phyloP scores from a whole-genome alignment of 1,140 invertebrate species.

The Pseudomyrmex gracilis region DNA sequence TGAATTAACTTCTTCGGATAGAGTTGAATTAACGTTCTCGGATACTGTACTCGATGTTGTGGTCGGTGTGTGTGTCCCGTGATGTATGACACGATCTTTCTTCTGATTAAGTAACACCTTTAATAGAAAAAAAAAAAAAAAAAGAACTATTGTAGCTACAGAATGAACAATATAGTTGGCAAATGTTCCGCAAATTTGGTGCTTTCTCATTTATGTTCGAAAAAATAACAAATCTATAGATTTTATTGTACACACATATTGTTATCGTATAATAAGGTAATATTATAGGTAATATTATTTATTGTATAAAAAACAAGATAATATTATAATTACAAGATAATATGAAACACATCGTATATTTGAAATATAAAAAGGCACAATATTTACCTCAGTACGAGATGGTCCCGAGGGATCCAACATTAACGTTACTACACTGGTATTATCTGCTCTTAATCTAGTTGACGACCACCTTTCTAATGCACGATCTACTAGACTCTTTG shows the following conservation, averaged over 20 bases:
- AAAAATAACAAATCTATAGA: too few species aligned
- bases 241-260: too few species aligned
- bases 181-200: neutral
- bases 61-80: conserved; percentile 34
- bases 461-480: conserved; percentile 93
- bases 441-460: conserved; percentile 95
- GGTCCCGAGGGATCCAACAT: conserved; percentile 96
- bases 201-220: too few species aligned
- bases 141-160: neutral
- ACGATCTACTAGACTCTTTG: conserved; percentile 94
- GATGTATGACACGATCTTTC: conserved; percentile 61
- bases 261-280: too few species aligned
- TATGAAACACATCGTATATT: neutral
- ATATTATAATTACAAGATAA: too few species aligned
- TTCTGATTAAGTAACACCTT: conserved; percentile 79
- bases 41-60: neutral
- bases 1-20: neutral
- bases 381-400: conserved; percentile 88
- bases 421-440: conserved; percentile 97
- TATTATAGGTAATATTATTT: too few species aligned
- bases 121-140: conserved; percentile 41
- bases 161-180: neutral
- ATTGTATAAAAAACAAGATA: too few species aligned
- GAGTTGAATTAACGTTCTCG: conserved; percentile 10
- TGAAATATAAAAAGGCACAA: neutral